Conservation (phyloP, 2,113 vertebrate genomes). For the Tragelaphus scriptus region DNA sequence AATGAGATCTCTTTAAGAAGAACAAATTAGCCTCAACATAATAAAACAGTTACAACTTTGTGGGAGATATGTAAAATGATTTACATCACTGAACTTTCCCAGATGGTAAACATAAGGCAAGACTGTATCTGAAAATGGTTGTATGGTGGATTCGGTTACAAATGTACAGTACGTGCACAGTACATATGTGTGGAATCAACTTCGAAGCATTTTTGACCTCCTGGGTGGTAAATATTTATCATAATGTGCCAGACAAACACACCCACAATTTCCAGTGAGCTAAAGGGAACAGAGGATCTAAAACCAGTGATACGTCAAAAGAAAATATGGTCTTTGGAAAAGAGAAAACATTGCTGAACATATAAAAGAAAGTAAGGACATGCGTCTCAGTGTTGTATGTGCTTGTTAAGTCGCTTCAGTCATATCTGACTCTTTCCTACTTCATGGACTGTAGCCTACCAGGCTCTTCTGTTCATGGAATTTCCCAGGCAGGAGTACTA, state of each 20-base stretch:
- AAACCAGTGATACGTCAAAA: conserved; percentile 63
- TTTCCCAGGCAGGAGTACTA: not conserved
- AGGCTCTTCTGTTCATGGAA: not conserved
- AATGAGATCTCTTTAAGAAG: conserved; percentile 32
- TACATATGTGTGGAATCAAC: not conserved
- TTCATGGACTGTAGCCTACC: not conserved
- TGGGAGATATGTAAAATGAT: conserved; percentile 41
- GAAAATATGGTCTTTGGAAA: conserved; percentile 40
- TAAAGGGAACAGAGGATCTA: conserved; percentile 53
- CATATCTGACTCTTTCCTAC: not conserved
- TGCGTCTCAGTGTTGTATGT: not conserved
- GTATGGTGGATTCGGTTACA: not conserved
- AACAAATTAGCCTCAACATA: conserved; percentile 35
- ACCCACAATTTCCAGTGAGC: conserved; percentile 34
- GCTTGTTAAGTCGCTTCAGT: not conserved
- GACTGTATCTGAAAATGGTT: not conserved
- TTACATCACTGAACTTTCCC: conserved; percentile 42
- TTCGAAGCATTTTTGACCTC: conserved; percentile 17
- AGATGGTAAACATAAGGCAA: conserved; percentile 47
- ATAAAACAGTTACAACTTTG: conserved; percentile 49
- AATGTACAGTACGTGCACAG: not conserved
- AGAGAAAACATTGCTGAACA: conserved; percentile 30
- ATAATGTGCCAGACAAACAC: not conserved
- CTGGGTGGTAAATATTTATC: not conserved
- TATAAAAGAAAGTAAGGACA: conserved; percentile 36